Evolutionary conservation across 2,888 invertebrate species (phyloP).

Genomic region (Lysandra bellargus): DNA sequence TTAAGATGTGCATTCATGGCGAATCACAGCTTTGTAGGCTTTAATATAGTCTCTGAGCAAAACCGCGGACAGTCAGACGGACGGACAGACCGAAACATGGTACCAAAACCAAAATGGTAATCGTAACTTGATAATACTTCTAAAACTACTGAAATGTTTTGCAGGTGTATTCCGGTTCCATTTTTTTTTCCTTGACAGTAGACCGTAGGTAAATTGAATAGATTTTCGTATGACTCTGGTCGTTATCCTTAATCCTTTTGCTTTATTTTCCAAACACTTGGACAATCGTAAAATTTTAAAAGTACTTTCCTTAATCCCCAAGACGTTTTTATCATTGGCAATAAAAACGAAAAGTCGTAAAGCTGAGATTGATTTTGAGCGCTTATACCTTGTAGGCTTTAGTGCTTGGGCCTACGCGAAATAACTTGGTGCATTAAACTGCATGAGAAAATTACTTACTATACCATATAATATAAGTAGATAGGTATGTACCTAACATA

Average conservation of each 20-base stretch:
- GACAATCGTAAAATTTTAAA: neutral
- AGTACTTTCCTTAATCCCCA: neutral
- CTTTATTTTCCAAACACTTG: neutral
- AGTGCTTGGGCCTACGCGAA: neutral
- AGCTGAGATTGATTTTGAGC: constrained; percentile 1
- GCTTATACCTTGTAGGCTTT: neutral
- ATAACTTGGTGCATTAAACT: neutral
- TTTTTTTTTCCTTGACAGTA: no score
- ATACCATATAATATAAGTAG: no score
- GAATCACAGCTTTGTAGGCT: no score
- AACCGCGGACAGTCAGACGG: no score
- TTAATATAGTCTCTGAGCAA: no score
- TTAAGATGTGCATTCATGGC: no score
- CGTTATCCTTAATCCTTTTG: neutral
- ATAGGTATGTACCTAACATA: no score
- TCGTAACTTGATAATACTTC: no score
- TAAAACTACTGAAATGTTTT: no score
- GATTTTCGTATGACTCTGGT: neutral
- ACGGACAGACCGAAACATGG: no score
- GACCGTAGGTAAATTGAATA: neutral
- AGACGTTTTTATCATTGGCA: neutral
- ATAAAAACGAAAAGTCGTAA: constrained; percentile 21
- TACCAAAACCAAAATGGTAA: no score
- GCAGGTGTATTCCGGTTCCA: no score
- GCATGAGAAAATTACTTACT: neutral